Evolutionary conservation across 2,797 vertebrate genomes (phyloP), one percentile per base, ranked within the genome.

Genomic region (Chromobotia macracanthus): DNA sequence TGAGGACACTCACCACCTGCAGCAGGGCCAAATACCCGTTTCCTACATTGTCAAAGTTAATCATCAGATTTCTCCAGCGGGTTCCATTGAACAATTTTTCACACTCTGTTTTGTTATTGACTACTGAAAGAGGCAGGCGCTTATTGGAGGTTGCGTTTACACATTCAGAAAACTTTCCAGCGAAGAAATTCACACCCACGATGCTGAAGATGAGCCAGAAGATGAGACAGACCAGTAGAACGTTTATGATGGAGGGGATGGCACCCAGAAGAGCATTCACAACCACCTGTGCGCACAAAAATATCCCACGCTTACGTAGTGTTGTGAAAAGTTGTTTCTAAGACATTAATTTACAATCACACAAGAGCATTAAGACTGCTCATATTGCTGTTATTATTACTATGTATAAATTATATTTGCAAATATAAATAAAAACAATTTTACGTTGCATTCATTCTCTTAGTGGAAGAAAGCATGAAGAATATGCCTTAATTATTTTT

Each of bases 161-260:
- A 90, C 98, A 99, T 56, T 86, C 84, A 87, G 92, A 89, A 90
- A 93, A 99, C 86, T 94, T 99, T 58, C 98, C 98, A 25, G 96
- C 96, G 89, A 99, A 96, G 83, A 99, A 86, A 91, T 99, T 99
- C 82, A 99, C 97, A 75, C 98, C 98, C 96, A 99, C 97, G 84
- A 99, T 99, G 87, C 98, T 99, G 91, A 99, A 99, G 90, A 99
- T 97, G 72, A 99, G 93, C 98, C 98, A 99, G 92, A 99, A 99
- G 92, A 99, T 99, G 88, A 99, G 97, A 89, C 98, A 99, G 35
- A 99, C 98, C 87, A 99, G 92, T 75, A 99, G 91, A 84, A 99
- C 98, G 51, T 99, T 99, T 95, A 99, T 97, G 89, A 99, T 99
- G 77, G 98, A 99, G 55, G 97, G 98, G 90, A 99, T 99, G 72